Evolutionary conservation across 1,140 invertebrate genomes (phyloP), one percentile per base, ranked within the genome.

Genomic region (Pygmarrhopalites habei): DNA sequence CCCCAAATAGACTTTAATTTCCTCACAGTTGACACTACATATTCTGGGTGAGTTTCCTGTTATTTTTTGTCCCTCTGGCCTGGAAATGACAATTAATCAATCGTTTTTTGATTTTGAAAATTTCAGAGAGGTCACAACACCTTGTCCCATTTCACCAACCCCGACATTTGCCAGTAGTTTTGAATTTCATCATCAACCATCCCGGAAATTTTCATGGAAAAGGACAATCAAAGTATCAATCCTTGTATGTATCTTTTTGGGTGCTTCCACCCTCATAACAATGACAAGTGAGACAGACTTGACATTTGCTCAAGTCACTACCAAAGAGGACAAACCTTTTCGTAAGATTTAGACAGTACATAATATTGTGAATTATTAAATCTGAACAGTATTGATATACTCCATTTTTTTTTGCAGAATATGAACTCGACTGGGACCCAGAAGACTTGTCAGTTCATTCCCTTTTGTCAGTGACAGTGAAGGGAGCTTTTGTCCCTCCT

Each of bases 401-500:
- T 53, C 19, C 10, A 28, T 53, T 25, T 12, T 5, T 30, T 53
- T 7, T 7, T 25, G 14, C 23, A 23, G 14, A 14, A 39, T 39
- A 3, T 26, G n/a, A 19, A 15, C 2, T 53, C 15, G 29, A 52
- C 12, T 21, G 14, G 15, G 26, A 47, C 23, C 12, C 55, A 26
- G 12, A 32, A 60, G 7, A 19, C 15, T 51, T 12, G 14, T 28
- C 21, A 15, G 59, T 35, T 17, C 67, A 60, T 47, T 65, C 68
- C 1, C 23, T 70, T 14, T 25, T 70, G 32, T 68, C 65, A 1
- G 44, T 70, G 7, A 60, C 30, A 14, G 3, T 70, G 2, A 65
- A 47, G n/a, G 68, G 68, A 25, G 55, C 65, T 0, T 70, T 70
- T 51, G 58, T 59, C 3, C 62, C 68, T 0, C 19, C 46, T 3